These are phyloP conservation scores for Dicyrtoma fusca DNA, from an alignment of 2,888 invertebrate species.

Conservation along the genomic window DNA sequence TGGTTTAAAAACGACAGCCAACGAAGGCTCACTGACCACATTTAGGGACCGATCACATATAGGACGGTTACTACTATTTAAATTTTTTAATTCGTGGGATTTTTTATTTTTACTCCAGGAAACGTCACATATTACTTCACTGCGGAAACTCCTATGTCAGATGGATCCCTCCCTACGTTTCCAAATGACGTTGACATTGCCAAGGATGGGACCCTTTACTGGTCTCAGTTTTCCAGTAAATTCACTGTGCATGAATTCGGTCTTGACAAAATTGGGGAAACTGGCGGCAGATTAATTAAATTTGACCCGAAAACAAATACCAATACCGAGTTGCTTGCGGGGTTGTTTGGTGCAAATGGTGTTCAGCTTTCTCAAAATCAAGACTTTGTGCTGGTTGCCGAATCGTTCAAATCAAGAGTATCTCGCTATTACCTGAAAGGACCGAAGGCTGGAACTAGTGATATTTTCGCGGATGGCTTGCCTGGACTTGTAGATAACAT, in stretches of 20 bases:
- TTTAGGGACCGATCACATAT: no score
- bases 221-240: constrained; percentile 77
- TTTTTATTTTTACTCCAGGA: no score
- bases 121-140: constrained; percentile 40
- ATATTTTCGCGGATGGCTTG: constrained; percentile 67
- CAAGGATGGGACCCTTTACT: constrained; percentile 81
- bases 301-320: constrained; percentile 77
- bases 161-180: constrained; percentile 68
- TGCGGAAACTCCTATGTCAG: constrained; percentile 65
- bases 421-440: constrained; percentile 79
- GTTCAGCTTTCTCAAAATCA: constrained; percentile 65
- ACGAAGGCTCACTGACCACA: no score
- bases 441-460: constrained; percentile 69
- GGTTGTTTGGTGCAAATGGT: constrained; percentile 83
- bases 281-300: constrained; percentile 70
- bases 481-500: constrained; percentile 76
- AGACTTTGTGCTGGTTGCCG: constrained; percentile 78
- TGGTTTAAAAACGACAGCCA: no score
- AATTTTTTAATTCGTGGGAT: no score
- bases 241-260: no score
- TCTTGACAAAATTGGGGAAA: background rate
- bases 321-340: constrained; percentile 74
- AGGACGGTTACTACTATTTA: no score
- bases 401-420: constrained; percentile 71
- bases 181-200: constrained; percentile 77